These are phyloP conservation scores for Aplysina aerophoba DNA, from an alignment of 37 sponge, comb jelly and placozoan genomes.

Conservation along the genomic window DNA sequence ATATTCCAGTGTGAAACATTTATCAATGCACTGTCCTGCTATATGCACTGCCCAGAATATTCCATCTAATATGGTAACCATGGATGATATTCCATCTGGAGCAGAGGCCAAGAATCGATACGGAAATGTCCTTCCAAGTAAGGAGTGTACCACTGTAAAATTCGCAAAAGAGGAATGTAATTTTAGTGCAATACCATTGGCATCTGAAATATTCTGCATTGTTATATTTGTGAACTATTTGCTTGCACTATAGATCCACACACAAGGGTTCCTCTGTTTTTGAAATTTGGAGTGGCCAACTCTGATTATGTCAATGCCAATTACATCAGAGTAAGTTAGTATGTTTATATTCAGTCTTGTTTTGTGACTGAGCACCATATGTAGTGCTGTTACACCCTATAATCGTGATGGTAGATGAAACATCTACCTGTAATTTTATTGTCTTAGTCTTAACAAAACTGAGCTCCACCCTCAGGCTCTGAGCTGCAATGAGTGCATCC, in stretches of 20 bases:
- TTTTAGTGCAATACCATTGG: too few relatives aligned
- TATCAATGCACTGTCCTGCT: neutral
- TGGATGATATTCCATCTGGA: slow-evolving; percentile 74
- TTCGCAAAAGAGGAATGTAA: too few relatives aligned
- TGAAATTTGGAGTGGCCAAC: slow-evolving; percentile 81
- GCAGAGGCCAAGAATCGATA: slow-evolving; percentile 88
- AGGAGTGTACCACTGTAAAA: too few relatives aligned
- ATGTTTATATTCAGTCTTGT: neutral
- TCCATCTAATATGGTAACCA: slow-evolving; percentile 55
- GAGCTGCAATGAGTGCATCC: too few relatives aligned
- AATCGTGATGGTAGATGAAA: too few relatives aligned
- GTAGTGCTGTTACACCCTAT: too few relatives aligned
- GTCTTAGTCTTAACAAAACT: neutral
- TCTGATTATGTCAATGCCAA: slow-evolving; percentile 96
- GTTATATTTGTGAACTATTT: too few relatives aligned
- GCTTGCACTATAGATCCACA: slow-evolving; percentile 75
- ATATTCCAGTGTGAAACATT: neutral
- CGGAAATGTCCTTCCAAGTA: slow-evolving; percentile 84
- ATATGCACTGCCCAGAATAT: slow-evolving; percentile 52
- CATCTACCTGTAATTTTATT: neutral
- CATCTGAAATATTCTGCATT: too few relatives aligned
- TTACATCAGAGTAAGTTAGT: slow-evolving; percentile 67
- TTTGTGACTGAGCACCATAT: too few relatives aligned
- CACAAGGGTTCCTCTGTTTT: slow-evolving; percentile 81
- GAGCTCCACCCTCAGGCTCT: too few relatives aligned